phyloP scores from a whole-genome alignment of 2,113 vertebrate species.

The Crotalus tigris region DNA sequence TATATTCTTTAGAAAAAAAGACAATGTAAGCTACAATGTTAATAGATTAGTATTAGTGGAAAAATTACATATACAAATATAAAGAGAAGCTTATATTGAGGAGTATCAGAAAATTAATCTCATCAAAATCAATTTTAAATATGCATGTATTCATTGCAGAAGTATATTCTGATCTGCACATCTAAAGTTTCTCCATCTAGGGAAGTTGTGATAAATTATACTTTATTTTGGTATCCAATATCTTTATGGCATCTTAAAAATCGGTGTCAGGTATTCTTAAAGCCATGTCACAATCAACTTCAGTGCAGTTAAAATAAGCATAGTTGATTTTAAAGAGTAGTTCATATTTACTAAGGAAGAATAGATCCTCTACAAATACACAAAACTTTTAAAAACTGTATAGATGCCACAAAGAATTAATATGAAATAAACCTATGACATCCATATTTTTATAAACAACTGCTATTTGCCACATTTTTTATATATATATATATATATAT shows the following conservation, averaged over 20 bases:
- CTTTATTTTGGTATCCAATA: background rate
- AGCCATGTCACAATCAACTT: background rate
- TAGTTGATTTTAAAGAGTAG: background rate
- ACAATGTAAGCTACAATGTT: background rate
- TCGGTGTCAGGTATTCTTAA: background rate
- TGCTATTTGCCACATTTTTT: too few relatives aligned
- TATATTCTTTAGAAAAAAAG: background rate
- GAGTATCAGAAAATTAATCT: background rate
- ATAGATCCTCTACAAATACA: background rate
- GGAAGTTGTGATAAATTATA: background rate
- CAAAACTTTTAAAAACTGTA: background rate
- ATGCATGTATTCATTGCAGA: background rate
- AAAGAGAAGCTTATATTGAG: background rate
- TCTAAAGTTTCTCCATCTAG: background rate
- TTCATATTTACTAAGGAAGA: background rate
- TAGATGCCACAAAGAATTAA: too few relatives aligned
- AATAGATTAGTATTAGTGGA: background rate
- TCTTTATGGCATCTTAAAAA: background rate
- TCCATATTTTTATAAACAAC: constrained; percentile 4
- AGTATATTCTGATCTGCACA: background rate
- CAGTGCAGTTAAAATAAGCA: background rate
- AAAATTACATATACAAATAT: background rate
- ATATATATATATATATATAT: too few relatives aligned
- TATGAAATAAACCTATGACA: background rate
- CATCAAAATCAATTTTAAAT: background rate